Evolutionary conservation across 2,797 vertebrate species (phyloP), one percentile per base, ranked within the genome.

Genomic region (Gymnoscopelus microlampas): DNA sequence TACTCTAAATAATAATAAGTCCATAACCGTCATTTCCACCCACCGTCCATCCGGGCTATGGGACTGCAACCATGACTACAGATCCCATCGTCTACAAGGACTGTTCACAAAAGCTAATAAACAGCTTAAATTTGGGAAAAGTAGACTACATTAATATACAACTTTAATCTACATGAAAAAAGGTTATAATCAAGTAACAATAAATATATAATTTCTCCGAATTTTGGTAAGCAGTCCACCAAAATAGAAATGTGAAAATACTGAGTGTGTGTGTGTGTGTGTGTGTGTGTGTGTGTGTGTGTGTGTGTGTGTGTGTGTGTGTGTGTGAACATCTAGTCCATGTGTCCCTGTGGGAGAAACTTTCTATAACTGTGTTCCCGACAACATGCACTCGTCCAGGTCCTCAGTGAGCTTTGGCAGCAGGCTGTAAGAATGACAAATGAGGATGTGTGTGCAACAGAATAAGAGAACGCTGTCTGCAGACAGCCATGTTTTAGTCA

Each of bases 391-490:
- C 84, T 70, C 3, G 10, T 68, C 74, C 84, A 76, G 78, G 73
- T 83, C 74, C 2, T n/a, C 44, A 2, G 60, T 57, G 60, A n/a
- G 26, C 39, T 81, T 75, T 91, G 88, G 82, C 88, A 88, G 85
- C 62, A 79, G 75, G 75, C 81, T 76, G 74, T 85, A 77, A 88
- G 82, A 85, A 88, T 88, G 84, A 90, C 78, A 88, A 88, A 91
- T 70, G 85, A 88, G 87, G 80, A 80, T 60, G 58, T 54, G 76
- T 51, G 76, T 49, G 77, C 73, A 73, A 66, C 82, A 68, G 80
- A 83, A 86, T 80, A 75, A 26, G 49, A 83, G 80, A 90, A 77
- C 65, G 62, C 74, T 53, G 72, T 85, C 81, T 82, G 71, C 64
- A 76, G 74, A 82, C 78, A 68, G 80, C 60, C 72, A 19, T 69